Evolutionary conservation across 64 coral and sea anemone genomes (phyloP).

Genomic region (Anthopleura sola): DNA sequence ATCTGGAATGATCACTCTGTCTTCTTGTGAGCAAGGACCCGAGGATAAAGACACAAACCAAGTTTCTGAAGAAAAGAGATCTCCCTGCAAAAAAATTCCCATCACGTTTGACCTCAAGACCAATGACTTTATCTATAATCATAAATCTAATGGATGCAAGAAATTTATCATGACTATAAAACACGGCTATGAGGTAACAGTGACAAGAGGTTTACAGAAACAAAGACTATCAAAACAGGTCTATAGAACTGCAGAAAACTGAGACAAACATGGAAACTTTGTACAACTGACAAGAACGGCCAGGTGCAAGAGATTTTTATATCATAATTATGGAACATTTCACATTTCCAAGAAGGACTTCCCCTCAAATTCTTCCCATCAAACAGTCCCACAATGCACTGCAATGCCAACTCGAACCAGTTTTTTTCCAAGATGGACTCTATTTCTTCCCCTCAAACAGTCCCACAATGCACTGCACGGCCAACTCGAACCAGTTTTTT

Average conservation of each 20-base stretch:
- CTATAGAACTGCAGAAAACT: neutral
- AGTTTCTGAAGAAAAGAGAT: conserved; percentile 1
- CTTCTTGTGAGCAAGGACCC: conserved; percentile 15
- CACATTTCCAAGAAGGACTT: no score
- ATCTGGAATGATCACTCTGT: neutral
- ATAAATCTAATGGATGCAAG: neutral
- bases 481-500: no score
- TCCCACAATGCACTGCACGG: no score
- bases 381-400: no score
- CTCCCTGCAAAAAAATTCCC: neutral
- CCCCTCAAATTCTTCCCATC: no score
- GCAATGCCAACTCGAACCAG: no score
- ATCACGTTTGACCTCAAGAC: neutral
- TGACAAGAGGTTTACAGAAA: neutral
- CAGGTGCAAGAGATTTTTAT: no score
- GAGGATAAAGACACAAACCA: conserved; percentile 32
- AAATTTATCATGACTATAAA: conserved; percentile 36
- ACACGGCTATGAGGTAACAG: conserved; percentile 22
- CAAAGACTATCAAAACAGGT: neutral
- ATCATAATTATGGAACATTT: no score
- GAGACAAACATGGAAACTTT: no score
- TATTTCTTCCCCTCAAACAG: no score
- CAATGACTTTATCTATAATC: conserved; percentile 9
- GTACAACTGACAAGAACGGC: no score
- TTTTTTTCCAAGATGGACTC: no score